phyloP scores from a whole-genome alignment of 2,888 invertebrate genomes.

The Zelleria hepariella region DNA sequence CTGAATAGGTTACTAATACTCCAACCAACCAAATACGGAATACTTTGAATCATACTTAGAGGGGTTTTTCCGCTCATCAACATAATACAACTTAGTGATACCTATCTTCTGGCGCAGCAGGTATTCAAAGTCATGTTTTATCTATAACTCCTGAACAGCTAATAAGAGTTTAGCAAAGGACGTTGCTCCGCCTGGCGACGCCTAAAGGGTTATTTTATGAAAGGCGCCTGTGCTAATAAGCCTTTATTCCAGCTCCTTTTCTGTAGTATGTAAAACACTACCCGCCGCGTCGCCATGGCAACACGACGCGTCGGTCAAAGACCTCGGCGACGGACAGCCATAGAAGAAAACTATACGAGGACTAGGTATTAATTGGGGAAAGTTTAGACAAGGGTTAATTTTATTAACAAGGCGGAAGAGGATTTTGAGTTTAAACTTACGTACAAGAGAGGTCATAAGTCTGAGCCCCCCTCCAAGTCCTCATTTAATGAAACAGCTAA shows the following conservation, averaged over 20 bases:
- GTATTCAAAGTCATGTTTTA: too few relatives aligned
- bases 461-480: not conserved
- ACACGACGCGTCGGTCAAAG: constrained; percentile 58
- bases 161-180: too few relatives aligned
- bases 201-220: constrained; percentile 5
- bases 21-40: too few relatives aligned
- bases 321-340: constrained; percentile 54
- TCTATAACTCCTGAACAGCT: too few relatives aligned
- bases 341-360: not conserved
- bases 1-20: too few relatives aligned
- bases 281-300: constrained; percentile 42
- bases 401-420: not conserved
- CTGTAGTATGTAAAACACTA: not conserved
- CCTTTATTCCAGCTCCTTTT: not conserved
- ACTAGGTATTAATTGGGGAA: constrained; percentile 30
- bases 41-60: too few relatives aligned
- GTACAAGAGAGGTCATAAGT: not conserved
- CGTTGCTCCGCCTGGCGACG: too few relatives aligned
- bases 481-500: not conserved
- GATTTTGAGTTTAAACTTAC: not conserved
- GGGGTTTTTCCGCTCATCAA: too few relatives aligned
- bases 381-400: not conserved
- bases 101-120: too few relatives aligned
- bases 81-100: too few relatives aligned
- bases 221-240: constrained; percentile 4